Conservation (phyloP, 2,888 invertebrate species). For the Eudasyphora cyanicolor region DNA sequence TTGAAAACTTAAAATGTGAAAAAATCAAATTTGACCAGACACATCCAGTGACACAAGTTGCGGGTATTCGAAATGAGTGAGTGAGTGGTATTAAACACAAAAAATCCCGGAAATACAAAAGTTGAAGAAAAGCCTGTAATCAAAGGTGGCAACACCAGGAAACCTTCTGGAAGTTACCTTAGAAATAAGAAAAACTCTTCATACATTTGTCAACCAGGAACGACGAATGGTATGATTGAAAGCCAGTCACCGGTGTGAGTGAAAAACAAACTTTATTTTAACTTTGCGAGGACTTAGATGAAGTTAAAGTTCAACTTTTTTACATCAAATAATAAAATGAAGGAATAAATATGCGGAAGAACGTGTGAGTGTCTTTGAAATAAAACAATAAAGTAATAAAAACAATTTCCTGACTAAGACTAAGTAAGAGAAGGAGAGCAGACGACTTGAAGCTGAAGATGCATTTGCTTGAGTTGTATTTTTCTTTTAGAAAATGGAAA, state of each 20-base stretch:
- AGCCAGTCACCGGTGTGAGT: background rate
- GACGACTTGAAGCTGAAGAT: background rate
- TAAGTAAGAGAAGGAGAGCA: background rate
- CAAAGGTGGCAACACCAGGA: background rate
- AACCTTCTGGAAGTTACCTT: background rate
- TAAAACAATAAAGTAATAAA: slow-evolving; percentile 10
- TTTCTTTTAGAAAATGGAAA: background rate
- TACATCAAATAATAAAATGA: background rate
- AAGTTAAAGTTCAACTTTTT: background rate
- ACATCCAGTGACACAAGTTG: background rate
- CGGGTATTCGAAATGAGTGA: background rate
- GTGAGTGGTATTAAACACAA: background rate
- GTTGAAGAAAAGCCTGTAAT: background rate
- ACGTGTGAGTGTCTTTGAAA: background rate
- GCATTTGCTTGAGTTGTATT: background rate
- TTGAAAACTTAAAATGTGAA: slow-evolving; percentile 18
- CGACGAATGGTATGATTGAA: background rate
- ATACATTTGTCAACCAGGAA: too few relatives aligned
- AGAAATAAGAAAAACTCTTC: background rate
- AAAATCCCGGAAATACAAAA: background rate
- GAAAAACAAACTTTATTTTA: background rate
- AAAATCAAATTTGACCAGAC: background rate
- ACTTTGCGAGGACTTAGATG: background rate
- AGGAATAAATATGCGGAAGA: background rate
- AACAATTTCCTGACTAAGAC: background rate